Evolutionary conservation across 2,113 vertebrate species (phyloP).

Genomic region (Stictonetta naevosa): DNA sequence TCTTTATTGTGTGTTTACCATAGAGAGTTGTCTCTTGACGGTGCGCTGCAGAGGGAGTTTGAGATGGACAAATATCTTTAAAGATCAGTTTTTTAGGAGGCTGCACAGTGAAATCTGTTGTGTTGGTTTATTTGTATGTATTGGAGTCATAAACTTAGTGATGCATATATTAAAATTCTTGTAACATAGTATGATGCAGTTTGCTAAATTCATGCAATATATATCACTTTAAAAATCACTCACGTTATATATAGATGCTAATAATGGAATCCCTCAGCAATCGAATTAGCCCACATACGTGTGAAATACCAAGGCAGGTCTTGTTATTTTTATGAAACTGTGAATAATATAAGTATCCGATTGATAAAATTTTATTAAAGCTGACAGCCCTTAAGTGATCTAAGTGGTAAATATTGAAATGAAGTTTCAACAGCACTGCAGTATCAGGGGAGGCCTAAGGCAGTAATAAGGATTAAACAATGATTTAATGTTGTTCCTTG

Average conservation of each 20-base stretch:
- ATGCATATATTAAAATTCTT: constrained; percentile 10
- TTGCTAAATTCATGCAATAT: constrained; percentile 24
- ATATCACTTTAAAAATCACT: constrained; percentile 41
- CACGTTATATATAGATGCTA: constrained; percentile 69
- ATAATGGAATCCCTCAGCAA: constrained; percentile 81
- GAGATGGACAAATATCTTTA: background rate
- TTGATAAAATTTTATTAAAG: constrained; percentile 88
- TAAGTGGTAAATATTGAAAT: constrained; percentile 91
- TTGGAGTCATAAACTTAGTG: constrained; percentile 1
- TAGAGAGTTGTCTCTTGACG: background rate
- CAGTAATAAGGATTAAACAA: constrained; percentile 82
- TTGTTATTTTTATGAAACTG: constrained; percentile 84
- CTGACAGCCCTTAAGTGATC: constrained; percentile 90
- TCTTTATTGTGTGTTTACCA: background rate
- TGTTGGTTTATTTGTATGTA: background rate
- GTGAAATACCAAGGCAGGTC: constrained; percentile 77
- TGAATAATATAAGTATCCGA: constrained; percentile 88
- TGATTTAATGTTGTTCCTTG: constrained; percentile 77
- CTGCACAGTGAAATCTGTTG: background rate
- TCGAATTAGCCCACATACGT: constrained; percentile 75
- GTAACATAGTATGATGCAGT: background rate
- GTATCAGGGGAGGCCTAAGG: constrained; percentile 74
- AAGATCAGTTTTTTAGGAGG: background rate
- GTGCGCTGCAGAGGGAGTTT: background rate
- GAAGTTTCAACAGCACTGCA: constrained; percentile 77